Percentiles rank a stretch among this genome's conserved stretches.
phyloP scores from a whole-genome alignment of 2,113 vertebrate genomes.

The Acrocephalus arundinaceus region DNA sequence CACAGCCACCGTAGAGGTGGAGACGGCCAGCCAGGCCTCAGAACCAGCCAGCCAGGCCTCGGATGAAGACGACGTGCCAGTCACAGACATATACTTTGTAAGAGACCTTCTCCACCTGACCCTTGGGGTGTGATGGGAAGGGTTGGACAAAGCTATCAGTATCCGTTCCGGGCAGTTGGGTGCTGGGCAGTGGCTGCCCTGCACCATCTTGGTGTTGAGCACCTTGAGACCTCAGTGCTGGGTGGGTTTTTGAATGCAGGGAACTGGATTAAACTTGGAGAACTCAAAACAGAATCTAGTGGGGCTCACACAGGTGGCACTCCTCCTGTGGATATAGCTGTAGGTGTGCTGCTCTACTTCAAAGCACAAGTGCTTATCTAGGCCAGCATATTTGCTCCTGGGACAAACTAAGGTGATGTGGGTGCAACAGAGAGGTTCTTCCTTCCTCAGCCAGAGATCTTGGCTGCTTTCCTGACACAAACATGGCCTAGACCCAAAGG shows the following conservation, averaged over 20 bases:
- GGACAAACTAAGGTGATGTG: background rate
- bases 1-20: slow-evolving; percentile 74
- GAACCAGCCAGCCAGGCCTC: slow-evolving; percentile 94
- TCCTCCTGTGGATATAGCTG: background rate
- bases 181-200: background rate
- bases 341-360: background rate
- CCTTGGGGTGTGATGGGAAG: background rate
- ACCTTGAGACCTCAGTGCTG: background rate
- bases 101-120: slow-evolving; percentile 64
- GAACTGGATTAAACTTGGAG: background rate
- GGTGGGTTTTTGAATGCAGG: background rate
- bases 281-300: background rate
- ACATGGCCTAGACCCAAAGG: background rate
- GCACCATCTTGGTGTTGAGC: background rate
- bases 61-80: slow-evolving; percentile 89
- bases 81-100: slow-evolving; percentile 96
- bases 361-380: background rate
- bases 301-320: background rate
- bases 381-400: background rate
- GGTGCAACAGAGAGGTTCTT: background rate
- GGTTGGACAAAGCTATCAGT: background rate
- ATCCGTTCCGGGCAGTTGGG: background rate
- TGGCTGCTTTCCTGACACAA: background rate
- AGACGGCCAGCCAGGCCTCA: slow-evolving; percentile 86
- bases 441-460: background rate